Base-by-base conservation (phyloP, 2,113 vertebrate genomes). In the Erythrocercus mccallii region DNA sequence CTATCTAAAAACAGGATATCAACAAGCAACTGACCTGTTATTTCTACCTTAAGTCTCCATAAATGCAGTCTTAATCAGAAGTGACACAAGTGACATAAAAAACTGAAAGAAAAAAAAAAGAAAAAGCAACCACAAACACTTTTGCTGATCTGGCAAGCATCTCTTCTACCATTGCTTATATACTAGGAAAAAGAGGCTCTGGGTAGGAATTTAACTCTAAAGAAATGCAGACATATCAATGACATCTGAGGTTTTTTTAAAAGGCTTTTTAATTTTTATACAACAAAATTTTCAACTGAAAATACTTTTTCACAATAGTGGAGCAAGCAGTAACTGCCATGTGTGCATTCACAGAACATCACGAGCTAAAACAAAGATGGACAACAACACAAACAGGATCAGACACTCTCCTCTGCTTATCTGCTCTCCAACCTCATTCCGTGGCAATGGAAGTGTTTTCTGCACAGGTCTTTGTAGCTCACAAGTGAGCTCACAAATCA, bases 221-320 rank as follows among this genome's bases (percentile, higher is more conserved):
- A 80, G 47, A 90, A 81, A 69, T 21, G 47, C 44, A 93, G 61
- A 57, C 50, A 53, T 10, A 38, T 33, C n/a, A 72, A 58, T 14
- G 17, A 83, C 64, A 77, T 28, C 18, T n/a, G 24, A 16, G 56
- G 25, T 45, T 76, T 80, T 94, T 81, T 68, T 38, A 35, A 88
- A 90, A 92, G 82, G 48, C 23, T 84, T 70, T 60, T 82, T 13
- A 4, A 57, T 81, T 96, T 92, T 92, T 94, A 94, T 91, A 90
- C 74, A 93, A 94, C 84, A 93, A 81, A 83, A 79, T 61, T 94
- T 92, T 93, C 65, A 92, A 85, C 68, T 73, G 78, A 96, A 90
- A 95, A 91, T 79, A 95, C 69, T 78, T 95, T 87, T 80, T 93
- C 71, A 91, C 87, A 90, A 95, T 15, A 92, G 64, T 51, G 81